Conservation (phyloP, 2,888 invertebrate species). For the Syritta pipiens region DNA sequence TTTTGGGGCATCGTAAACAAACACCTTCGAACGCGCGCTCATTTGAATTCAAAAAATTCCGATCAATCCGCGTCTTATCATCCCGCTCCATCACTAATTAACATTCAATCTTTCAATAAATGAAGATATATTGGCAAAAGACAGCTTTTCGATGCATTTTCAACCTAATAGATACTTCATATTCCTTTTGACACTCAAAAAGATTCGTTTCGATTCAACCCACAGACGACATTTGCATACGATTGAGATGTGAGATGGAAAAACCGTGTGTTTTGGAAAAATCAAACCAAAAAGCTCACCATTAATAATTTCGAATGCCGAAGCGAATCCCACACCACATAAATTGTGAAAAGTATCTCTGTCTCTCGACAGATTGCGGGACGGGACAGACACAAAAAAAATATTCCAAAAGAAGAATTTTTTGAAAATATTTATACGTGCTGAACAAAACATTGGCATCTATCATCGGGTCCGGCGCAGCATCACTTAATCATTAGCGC, state of each 20-base stretch:
- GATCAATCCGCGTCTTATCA: constrained; percentile 61
- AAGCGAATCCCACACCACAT: constrained; percentile 28
- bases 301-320: constrained; percentile 51
- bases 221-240: constrained; percentile 49
- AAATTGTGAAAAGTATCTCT: constrained; percentile 24
- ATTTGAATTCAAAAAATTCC: constrained; percentile 32
- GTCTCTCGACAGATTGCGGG: not conserved
- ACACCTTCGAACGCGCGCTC: constrained; percentile 32
- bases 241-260: constrained; percentile 41
- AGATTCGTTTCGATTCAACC: constrained; percentile 5
- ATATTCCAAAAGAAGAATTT: constrained; percentile 11
- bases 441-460: constrained; percentile 61
- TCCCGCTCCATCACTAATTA: constrained; percentile 62
- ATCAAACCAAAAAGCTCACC: constrained; percentile 52
- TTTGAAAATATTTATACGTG: constrained; percentile 52
- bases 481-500: constrained; percentile 69
- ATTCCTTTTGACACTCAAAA: no score
- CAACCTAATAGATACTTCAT: constrained; percentile 26
- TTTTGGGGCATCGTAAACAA: constrained; percentile 46
- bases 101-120: constrained; percentile 59
- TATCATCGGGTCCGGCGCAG: constrained; percentile 58
- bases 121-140: constrained; percentile 64
- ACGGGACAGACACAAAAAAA: no score
- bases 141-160: constrained; percentile 13
- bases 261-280: constrained; percentile 53